These are phyloP conservation scores for Todiramphus saurophagus DNA, from an alignment of 2,113 vertebrate species.

Conservation along the genomic window DNA sequence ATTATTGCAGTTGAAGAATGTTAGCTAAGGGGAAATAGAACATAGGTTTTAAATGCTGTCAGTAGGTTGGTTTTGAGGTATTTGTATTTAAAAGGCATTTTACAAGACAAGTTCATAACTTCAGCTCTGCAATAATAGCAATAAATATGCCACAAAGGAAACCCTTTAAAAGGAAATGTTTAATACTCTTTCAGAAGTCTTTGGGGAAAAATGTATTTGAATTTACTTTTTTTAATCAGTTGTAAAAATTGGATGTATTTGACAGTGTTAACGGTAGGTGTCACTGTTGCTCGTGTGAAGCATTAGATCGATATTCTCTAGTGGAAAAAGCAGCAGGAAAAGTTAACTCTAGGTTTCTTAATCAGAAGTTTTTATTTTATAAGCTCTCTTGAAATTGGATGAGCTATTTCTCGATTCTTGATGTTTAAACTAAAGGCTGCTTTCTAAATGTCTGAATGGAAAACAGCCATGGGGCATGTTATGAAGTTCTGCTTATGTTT, in stretches of 20 bases:
- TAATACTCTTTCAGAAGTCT: not conserved
- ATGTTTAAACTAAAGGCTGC: not conserved
- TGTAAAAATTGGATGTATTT: not conserved
- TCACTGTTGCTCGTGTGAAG: constrained; percentile 61
- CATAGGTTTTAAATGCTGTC: not conserved
- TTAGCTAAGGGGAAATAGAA: not conserved
- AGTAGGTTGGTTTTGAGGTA: not conserved
- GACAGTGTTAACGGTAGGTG: constrained; percentile 64
- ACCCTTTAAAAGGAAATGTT: not conserved
- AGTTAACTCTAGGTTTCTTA: not conserved
- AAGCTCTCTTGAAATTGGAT: not conserved
- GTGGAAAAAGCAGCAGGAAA: not conserved
- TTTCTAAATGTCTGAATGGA: not conserved
- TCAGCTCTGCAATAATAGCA: not conserved
- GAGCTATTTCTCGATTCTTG: not conserved
- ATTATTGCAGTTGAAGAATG: not conserved
- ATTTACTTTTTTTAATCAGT: not conserved
- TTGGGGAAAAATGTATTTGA: not conserved
- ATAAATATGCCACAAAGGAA: not conserved
- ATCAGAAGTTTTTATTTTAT: not conserved
- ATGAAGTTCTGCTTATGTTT: not conserved
- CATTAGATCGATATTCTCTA: accelerated
- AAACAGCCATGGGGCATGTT: not conserved
- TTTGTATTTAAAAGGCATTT: not conserved
- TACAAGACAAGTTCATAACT: not conserved